Evolutionary conservation across 2,797 vertebrate species (phyloP), one percentile per base, ranked within the genome.

Genomic region (Dallia pectoralis): DNA sequence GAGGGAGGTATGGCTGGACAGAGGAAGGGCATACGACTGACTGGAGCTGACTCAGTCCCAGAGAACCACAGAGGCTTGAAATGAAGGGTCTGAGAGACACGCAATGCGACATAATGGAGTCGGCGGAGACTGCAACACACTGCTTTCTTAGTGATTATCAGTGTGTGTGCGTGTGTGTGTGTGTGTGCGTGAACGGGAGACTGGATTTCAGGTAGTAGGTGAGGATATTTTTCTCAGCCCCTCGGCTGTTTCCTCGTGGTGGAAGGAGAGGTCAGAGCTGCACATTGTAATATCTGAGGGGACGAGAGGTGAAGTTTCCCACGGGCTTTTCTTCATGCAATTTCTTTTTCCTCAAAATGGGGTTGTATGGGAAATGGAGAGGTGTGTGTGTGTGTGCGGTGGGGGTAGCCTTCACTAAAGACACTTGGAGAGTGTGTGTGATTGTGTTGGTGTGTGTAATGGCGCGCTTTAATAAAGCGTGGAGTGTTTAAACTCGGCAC

Each of bases 251-350:
- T 33, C 53, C 56, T 25, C 81, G 4, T 40, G 36, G 1, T 6
- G 36, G 71, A 82, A 71, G 77, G 80, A 63, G 68, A 81, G 69
- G 87, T 83, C 86, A 67, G 77, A 82, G 79, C 16, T 70, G 48
- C 74, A 75, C 81, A 72, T 85, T 86, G 82, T 90, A 74, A 74
- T 78, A 83, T 83, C 82, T 86, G 70, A 44, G 66, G 32, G 59
- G 61, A 36, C 61, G 49, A 73, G 70, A 65, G 67, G 53, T 53
- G 66, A 83, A 88, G 74, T 87, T 91, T 92, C 91, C 88, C 90
- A 90, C 81, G 74, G 81, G 84, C 70, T 81, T 86, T 81, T 79
- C 74, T 19, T 76, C 72, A 69, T 64, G 66, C 80, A 82, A 81
- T 76, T 78, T 70, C 36, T 67, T 68, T 30, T 67, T 76, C 40